Percentiles rank a stretch among this genome's conserved stretches.
Conservation (phyloP, 2,797 vertebrate species). For the Sylvia borin region DNA sequence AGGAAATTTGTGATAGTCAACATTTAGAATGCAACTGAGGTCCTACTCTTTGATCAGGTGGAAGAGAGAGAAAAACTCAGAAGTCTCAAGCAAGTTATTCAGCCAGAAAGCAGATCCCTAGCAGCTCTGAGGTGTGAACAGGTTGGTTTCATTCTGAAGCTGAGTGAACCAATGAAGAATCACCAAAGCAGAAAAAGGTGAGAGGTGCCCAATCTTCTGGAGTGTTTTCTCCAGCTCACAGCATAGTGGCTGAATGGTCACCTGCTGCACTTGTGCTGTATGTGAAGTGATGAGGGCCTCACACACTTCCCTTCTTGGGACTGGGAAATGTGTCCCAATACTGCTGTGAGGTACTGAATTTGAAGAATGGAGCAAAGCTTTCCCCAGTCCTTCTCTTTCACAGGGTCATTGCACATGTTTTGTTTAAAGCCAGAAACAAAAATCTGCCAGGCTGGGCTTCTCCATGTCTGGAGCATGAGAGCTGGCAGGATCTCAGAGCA, state of each 20-base stretch:
- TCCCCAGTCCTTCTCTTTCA: not conserved
- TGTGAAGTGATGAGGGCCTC: not conserved
- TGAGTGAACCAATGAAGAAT: not conserved
- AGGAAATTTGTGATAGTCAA: not conserved
- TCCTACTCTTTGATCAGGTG: not conserved
- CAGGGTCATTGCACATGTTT: not conserved
- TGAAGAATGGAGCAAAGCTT: not conserved
- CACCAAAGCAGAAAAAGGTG: not conserved
- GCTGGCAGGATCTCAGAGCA: not conserved
- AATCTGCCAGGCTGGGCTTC: not conserved
- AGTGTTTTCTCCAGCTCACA: not conserved
- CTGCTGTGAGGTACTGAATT: not conserved
- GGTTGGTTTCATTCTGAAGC: not conserved
- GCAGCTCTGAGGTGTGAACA: not conserved
- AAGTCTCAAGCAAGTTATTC: not conserved
- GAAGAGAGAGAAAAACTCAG: not conserved
- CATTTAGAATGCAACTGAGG: not conserved
- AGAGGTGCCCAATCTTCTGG: not conserved
- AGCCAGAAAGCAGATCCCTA: not conserved
- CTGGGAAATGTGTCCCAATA: not conserved
- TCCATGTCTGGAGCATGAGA: not conserved
- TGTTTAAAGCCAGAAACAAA: not conserved
- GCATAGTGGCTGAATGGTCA: fast-evolving
- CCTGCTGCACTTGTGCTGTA: not conserved
- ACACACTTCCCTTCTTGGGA: not conserved